Evolutionary conservation across 2,797 vertebrate genomes (phyloP), one percentile per base, ranked within the genome.

Genomic region (Allobates femoralis): DNA sequence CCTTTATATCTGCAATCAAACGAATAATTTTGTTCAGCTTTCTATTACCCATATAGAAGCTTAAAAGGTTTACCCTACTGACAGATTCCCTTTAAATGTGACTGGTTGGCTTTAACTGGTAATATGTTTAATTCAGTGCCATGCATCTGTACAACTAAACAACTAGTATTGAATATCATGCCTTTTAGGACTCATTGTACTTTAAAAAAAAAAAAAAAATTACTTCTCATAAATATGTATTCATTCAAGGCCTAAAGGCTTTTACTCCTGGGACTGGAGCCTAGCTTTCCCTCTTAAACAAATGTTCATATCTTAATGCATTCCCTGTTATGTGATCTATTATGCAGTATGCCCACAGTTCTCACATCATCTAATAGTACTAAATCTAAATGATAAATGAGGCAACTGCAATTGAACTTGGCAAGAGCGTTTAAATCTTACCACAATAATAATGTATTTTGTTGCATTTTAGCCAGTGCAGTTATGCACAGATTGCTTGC

Each of bases 331-430:
- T 60, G 41, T 75, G 46, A 80, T 81, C 53, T 50, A 81, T 81
- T 80, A 86, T 75, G 51, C 56, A 64, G 78, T 37, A 37, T 64
- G 69, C 46, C 69, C 64, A 50, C 21, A 66, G 78, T 76, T 7
- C 51, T 66, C 51, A 71, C 67, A 80, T 80, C 76, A 75, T 80
- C 55, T 80, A 79, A 46, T 73, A 73, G 46, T 30, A 28, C 62
- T 71, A 50, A 58, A 34, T 30, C 28, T 64, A 77, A 84, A 77
- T 85, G 75, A 85, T 85, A 62, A 18, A 76, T 64, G 73, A 77
- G 58, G 37, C 26, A 41, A 66, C 16, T 23, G 41, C 28, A 71
- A 12, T 32, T 12, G 16, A n/a, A 82, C 28, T n/a, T 71, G 50
- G 14, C 28, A 23, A 53, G 10, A 16, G 50, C 19, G 19, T 28